phyloP scores from a whole-genome alignment of 35 echinoderm and acorn worm species.

The Anneissia japonica region DNA sequence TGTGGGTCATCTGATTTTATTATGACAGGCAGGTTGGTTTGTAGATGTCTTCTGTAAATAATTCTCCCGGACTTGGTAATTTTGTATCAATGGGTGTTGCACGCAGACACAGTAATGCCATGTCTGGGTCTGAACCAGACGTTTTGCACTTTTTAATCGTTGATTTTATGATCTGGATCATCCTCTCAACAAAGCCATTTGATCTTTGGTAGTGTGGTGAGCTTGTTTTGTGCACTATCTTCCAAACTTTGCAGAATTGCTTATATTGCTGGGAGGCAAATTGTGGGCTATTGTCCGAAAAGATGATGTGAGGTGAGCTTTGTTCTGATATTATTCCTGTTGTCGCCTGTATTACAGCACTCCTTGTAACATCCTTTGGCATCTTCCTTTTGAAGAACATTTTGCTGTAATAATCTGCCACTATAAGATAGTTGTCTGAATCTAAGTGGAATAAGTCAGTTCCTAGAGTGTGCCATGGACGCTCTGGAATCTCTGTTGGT shows the following conservation, averaged over 20 bases:
- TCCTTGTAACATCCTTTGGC: slow-evolving; percentile 9
- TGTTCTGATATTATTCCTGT: slow-evolving; percentile 37
- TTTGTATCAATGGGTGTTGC: neutral
- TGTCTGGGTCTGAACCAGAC: neutral
- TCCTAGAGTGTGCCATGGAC: neutral
- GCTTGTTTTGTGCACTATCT: slow-evolving; percentile 24
- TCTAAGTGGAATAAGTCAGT: slow-evolving; percentile 1
- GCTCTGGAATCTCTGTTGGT: neutral
- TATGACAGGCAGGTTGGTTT: no score
- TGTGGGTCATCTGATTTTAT: no score
- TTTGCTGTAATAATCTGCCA: slow-evolving; percentile 37
- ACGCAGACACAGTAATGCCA: slow-evolving; percentile 10
- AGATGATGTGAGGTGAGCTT: neutral
- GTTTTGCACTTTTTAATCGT: slow-evolving; percentile 13
- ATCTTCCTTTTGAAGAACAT: slow-evolving; percentile 32
- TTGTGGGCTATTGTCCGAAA: slow-evolving; percentile 25
- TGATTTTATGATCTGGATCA: neutral
- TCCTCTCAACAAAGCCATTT: slow-evolving; percentile 22
- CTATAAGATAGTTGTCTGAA: neutral
- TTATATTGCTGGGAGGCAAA: slow-evolving; percentile 10
- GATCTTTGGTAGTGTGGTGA: slow-evolving; percentile 2
- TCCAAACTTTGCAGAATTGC: slow-evolving; percentile 19
- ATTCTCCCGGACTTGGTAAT: no score
- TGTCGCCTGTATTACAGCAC: slow-evolving; percentile 2
- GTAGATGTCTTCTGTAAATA: no score